These are phyloP conservation scores for Romanomermis culicivorax DNA, from an alignment of 2,888 invertebrate species.

Conservation along the genomic window DNA sequence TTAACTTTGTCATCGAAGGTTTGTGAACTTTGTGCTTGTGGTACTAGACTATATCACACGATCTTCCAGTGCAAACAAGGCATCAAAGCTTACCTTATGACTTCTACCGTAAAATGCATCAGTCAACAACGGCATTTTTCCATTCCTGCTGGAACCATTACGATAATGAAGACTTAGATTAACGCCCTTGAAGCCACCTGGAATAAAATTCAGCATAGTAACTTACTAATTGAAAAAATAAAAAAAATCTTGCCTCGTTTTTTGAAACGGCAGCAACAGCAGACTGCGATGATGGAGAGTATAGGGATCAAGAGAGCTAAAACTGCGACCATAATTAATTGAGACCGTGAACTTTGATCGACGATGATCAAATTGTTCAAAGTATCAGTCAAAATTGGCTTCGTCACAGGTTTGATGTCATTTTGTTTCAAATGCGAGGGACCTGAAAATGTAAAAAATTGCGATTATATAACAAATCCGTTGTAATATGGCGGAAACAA, in stretches of 20 bases:
- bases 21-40: too few species aligned
- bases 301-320: constrained; percentile 29
- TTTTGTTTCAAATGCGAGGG: neutral
- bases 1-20: too few species aligned
- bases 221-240: neutral
- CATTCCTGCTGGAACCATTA: neutral
- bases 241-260: too few species aligned
- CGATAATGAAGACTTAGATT: neutral
- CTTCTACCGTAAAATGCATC: neutral
- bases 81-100: constrained; percentile 1
- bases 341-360: constrained; percentile 9
- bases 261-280: constrained; percentile 27
- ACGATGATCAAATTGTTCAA: too few species aligned
- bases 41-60: too few species aligned
- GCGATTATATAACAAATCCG: neutral
- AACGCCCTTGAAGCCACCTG: neutral
- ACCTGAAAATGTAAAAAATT: neutral
- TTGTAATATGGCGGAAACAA: too few species aligned
- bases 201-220: neutral
- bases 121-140: neutral
- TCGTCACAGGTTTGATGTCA: too few species aligned
- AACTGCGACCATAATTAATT: constrained; percentile 7
- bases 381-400: too few species aligned
- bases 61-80: too few species aligned
- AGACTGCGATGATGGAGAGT: constrained; percentile 27